Evolutionary conservation across 35 echinoderm and acorn worm species (phyloP).

Genomic region (Heliocidaris erythrogramma): DNA sequence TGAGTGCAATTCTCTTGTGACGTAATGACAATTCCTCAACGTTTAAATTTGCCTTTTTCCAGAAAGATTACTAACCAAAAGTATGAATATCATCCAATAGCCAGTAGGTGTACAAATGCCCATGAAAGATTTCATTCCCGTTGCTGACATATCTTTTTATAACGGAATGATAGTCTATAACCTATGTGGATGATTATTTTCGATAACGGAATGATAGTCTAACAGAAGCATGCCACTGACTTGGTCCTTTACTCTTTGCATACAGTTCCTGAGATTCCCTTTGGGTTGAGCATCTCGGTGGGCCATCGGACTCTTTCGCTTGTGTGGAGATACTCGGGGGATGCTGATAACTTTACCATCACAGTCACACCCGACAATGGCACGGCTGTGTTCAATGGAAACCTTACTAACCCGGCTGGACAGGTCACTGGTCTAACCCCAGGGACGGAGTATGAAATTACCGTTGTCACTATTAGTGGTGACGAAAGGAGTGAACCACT

Average conservation of each 20-base stretch:
- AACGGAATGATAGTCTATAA: too few species aligned
- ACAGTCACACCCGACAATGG: slow-evolving; percentile 15
- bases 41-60: too few species aligned
- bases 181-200: too few species aligned
- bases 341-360: not conserved
- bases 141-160: too few species aligned
- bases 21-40: too few species aligned
- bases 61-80: too few species aligned
- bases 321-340: not conserved
- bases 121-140: too few species aligned
- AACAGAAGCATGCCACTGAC: too few species aligned
- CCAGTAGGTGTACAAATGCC: too few species aligned
- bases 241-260: not conserved
- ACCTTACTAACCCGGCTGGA: not conserved
- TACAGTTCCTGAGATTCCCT: not conserved
- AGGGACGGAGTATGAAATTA: not conserved
- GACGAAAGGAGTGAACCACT: slow-evolving; percentile 7
- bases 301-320: not conserved
- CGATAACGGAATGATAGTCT: too few species aligned
- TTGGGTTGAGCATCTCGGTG: not conserved
- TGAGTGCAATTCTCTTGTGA: too few species aligned
- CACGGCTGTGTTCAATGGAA: not conserved
- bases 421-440: slow-evolving; percentile 8
- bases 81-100: too few species aligned
- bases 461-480: not conserved